phyloP scores from a whole-genome alignment of 53 echinoderm and acorn worm species.

The Holothuria scabra region DNA sequence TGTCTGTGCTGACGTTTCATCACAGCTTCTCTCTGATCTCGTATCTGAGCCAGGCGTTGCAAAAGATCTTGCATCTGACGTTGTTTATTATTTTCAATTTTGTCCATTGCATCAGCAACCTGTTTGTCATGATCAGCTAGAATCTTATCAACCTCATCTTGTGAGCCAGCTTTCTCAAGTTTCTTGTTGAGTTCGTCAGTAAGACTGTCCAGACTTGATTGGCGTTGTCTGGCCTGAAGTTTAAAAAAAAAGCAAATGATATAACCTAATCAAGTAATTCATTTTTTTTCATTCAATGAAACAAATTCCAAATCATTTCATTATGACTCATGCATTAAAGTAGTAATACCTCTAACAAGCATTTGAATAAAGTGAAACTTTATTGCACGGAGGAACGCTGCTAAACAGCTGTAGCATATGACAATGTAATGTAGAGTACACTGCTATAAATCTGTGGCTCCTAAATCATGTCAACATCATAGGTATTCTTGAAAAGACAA shows the following conservation, averaged over 20 bases:
- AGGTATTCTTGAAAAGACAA: no score
- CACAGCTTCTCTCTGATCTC: constrained; percentile 65
- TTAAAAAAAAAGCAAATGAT: background rate
- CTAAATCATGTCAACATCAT: no score
- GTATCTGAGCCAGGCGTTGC: constrained; percentile 67
- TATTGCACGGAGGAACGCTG: no score
- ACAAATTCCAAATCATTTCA: no score
- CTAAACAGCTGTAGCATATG: no score
- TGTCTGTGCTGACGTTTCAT: constrained; percentile 79
- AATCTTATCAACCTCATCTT: constrained; percentile 75
- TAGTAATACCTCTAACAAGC: no score
- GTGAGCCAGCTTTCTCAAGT: constrained; percentile 76
- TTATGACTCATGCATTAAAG: no score
- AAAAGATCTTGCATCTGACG: constrained; percentile 73
- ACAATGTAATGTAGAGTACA: no score
- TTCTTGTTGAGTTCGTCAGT: constrained; percentile 71
- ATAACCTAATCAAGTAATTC: no score
- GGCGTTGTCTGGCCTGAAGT: constrained; percentile 74
- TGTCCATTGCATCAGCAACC: constrained; percentile 71
- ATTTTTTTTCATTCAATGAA: no score
- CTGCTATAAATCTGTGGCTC: no score
- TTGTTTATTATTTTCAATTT: constrained; percentile 68
- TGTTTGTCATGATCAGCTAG: constrained; percentile 84
- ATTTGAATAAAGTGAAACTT: no score
- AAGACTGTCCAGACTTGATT: constrained; percentile 48